Conservation (phyloP, 2,797 vertebrate genomes). For the Halcyon chelicuti region DNA sequence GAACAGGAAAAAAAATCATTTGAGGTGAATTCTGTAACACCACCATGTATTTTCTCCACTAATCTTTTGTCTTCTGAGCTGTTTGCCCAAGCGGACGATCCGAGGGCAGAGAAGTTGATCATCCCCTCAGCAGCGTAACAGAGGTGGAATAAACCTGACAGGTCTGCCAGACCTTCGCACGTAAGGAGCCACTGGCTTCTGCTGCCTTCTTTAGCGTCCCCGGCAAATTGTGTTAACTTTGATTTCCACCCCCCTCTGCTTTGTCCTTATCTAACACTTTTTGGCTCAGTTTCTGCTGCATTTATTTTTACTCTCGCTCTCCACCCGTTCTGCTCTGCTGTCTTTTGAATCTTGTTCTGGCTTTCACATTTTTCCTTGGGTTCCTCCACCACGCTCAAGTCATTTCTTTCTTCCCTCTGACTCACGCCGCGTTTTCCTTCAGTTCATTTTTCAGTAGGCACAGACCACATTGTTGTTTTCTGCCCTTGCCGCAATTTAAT, state of each 20-base stretch:
- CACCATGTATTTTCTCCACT: background rate
- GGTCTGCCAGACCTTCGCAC: background rate
- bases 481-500: background rate
- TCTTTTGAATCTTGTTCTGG: background rate
- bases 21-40: background rate
- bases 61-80: background rate
- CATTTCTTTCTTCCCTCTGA: background rate
- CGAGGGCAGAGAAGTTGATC: background rate
- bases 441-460: background rate
- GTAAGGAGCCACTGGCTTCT: background rate
- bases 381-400: background rate
- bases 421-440: background rate
- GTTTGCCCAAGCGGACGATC: too few relatives aligned
- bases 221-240: background rate
- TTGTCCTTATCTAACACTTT: background rate
- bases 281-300: background rate
- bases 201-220: accelerated
- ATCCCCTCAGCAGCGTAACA: background rate
- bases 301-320: background rate
- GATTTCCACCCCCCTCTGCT: background rate
- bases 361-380: background rate
- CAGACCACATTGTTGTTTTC: background rate
- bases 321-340: background rate
- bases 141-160: background rate
- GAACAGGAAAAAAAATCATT: background rate